phyloP scores from a whole-genome alignment of 2,797 vertebrate species.

The Falco novaeseelandiae region DNA sequence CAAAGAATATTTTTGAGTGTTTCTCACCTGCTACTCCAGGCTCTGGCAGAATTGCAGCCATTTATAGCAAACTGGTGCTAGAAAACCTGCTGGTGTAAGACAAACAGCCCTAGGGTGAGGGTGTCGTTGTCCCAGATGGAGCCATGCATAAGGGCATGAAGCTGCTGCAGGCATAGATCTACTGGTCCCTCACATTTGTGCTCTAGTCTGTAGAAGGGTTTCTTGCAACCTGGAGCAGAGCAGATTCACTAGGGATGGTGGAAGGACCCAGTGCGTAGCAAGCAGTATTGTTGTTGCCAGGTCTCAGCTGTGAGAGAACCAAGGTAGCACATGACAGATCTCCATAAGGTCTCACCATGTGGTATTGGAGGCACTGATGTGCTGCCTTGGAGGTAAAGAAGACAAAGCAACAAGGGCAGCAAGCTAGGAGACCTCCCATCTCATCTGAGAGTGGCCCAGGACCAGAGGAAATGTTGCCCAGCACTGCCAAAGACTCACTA shows the following conservation, averaged over 20 bases:
- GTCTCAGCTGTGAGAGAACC: neutral
- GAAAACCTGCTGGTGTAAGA: neutral
- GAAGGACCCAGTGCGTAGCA: neutral
- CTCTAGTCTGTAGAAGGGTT: neutral
- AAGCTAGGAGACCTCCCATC: neutral
- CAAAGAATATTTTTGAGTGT: neutral
- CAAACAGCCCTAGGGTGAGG: neutral
- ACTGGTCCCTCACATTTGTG: neutral
- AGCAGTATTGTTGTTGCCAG: neutral
- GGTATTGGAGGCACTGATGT: neutral
- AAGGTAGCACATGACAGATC: neutral
- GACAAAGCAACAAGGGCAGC: neutral
- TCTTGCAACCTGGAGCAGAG: neutral
- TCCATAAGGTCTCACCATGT: neutral
- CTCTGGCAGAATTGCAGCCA: neutral
- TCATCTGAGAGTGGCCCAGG: neutral
- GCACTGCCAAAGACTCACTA: neutral
- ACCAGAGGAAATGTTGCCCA: neutral
- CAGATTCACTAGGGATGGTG: neutral
- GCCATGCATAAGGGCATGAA: neutral
- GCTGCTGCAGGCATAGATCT: neutral
- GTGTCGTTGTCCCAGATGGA: fast-evolving
- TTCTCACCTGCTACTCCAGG: neutral
- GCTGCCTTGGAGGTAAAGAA: neutral
- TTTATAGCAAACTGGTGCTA: neutral